A percentile compares a stretch with the other conserved stretches of the same genome.
phyloP scores from a whole-genome alignment of 2,113 vertebrate genomes.

The Elephas maximus region DNA sequence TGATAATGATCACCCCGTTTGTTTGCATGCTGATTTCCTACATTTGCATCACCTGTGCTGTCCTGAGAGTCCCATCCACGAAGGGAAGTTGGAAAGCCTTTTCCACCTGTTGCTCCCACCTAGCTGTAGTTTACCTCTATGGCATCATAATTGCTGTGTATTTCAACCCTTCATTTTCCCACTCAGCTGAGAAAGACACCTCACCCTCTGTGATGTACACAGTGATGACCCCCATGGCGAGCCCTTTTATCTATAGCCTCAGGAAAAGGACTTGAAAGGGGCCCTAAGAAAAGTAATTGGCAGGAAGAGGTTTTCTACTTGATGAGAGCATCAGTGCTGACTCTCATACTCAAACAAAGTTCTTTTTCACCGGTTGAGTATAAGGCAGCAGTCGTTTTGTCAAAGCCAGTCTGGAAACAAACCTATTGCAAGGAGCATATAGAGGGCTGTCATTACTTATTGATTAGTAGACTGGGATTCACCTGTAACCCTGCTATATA shows the following conservation, averaged over 20 bases:
- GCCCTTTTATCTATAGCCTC: constrained; percentile 84
- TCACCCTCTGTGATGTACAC: constrained; percentile 80
- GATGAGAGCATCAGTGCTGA: background rate
- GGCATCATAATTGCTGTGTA: constrained; percentile 79
- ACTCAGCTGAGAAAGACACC: background rate
- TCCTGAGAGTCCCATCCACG: constrained; percentile 44
- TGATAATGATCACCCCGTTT: constrained; percentile 75
- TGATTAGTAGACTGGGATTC: background rate
- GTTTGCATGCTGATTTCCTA: constrained; percentile 67
- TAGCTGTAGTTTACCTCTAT: constrained; percentile 67
- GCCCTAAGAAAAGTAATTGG: constrained; percentile 62
- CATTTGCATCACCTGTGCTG: constrained; percentile 13
- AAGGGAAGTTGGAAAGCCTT: constrained; percentile 30
- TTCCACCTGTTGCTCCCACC: constrained; percentile 81
- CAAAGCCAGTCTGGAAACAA: background rate
- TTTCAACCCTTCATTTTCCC: constrained; percentile 65
- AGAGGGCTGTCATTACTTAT: background rate
- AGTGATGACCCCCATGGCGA: constrained; percentile 81
- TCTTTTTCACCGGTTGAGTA: background rate
- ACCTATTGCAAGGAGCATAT: background rate
- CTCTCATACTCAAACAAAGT: background rate
- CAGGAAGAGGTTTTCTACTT: background rate
- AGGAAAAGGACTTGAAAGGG: constrained; percentile 80
- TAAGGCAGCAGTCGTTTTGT: background rate
- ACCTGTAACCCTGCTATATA: too few species aligned